These are phyloP conservation scores for Notodonta ziczac DNA, from an alignment of 2,888 invertebrate species.

Conservation along the genomic window DNA sequence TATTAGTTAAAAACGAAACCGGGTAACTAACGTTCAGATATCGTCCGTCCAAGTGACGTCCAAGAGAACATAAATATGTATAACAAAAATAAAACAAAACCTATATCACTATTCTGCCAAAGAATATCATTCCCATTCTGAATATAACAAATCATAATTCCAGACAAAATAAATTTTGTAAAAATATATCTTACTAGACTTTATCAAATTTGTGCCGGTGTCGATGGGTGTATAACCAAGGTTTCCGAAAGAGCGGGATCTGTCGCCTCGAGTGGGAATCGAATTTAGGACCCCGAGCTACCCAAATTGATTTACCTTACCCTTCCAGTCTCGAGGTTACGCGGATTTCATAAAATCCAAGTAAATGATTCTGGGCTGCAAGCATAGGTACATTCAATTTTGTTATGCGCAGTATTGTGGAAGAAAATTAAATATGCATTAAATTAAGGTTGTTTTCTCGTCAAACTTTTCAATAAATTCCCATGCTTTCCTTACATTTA, in stretches of 20 bases:
- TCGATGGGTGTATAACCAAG: conserved; percentile 62
- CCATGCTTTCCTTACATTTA: neutral
- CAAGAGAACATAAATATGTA: too few relatives aligned
- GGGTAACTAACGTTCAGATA: too few relatives aligned
- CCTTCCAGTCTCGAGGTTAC: conserved; percentile 56
- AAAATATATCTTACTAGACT: conserved; percentile 55
- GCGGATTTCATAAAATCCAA: conserved; percentile 55
- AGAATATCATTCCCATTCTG: neutral
- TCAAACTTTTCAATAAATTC: neutral
- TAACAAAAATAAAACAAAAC: too few relatives aligned
- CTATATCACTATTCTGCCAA: too few relatives aligned
- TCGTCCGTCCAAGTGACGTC: too few relatives aligned
- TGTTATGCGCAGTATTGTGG: conserved; percentile 13
- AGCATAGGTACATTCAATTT: conserved; percentile 15
- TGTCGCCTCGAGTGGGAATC: conserved; percentile 71
- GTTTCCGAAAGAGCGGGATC: conserved; percentile 64
- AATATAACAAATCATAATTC: neutral
- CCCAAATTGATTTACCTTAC: conserved; percentile 78
- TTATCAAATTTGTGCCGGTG: conserved; percentile 69
- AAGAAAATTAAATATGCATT: conserved; percentile 6
- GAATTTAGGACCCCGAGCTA: conserved; percentile 75
- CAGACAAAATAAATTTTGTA: conserved; percentile 15
- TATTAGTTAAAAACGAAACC: too few relatives aligned
- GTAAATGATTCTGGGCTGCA: conserved; percentile 34
- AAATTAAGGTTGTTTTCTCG: neutral